Conservation (phyloP, 92 coral and sea anemone genomes). For the Porites lobata region DNA sequence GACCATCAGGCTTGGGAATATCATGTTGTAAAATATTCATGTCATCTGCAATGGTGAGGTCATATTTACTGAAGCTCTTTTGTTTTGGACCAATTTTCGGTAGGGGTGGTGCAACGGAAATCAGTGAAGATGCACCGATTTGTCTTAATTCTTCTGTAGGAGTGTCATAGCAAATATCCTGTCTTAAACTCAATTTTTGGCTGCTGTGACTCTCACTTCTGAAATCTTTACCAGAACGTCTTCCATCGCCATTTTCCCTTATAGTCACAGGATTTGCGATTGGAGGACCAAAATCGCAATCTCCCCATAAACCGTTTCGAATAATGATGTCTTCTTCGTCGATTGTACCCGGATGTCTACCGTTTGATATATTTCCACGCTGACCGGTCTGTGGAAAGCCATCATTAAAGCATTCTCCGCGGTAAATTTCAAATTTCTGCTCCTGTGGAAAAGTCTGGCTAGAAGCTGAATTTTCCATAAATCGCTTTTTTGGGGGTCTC, state of each 20-base stretch:
- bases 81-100: background rate
- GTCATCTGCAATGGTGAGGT: background rate
- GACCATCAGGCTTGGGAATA: background rate
- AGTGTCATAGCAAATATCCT: background rate
- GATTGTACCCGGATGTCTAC: background rate
- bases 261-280: background rate
- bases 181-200: background rate
- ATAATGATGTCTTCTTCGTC: background rate
- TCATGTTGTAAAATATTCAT: background rate
- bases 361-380: background rate
- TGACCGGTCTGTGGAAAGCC: background rate
- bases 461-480: background rate
- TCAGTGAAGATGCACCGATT: background rate
- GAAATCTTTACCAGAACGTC: slow-evolving; percentile 13
- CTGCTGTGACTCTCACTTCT: background rate
- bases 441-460: background rate
- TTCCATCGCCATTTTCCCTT: background rate
- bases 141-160: background rate
- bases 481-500: background rate
- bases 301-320: background rate
- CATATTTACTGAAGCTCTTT: background rate
- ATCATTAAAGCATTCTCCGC: background rate
- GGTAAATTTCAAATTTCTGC: background rate
- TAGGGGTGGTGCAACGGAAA: background rate
- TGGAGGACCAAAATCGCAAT: background rate